A percentile compares a stretch with the other conserved stretches of the same genome.
Conservation (phyloP, 1,140 invertebrate species). For the Lasaia peninsularis region DNA sequence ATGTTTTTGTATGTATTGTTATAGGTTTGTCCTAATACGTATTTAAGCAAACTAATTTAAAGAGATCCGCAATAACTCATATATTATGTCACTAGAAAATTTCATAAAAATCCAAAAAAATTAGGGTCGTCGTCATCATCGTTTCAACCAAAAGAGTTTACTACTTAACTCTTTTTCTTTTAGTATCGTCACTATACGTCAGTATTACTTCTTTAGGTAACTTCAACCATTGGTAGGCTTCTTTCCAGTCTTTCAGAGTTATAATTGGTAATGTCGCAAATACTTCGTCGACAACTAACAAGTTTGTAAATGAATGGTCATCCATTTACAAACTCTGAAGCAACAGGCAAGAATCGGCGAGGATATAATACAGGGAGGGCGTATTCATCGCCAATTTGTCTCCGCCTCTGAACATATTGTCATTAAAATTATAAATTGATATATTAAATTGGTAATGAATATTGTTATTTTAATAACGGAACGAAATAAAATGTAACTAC, state of each 20-base stretch:
- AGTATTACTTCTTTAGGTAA: constrained; percentile 6
- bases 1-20: too few species aligned
- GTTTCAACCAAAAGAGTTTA: neutral
- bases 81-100: too few species aligned
- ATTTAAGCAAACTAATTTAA: too few species aligned
- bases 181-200: neutral
- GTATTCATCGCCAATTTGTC: too few species aligned
- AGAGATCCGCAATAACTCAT: too few species aligned
- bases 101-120: neutral
- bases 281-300: neutral
- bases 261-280: neutral
- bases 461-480: too few species aligned
- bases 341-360: neutral
- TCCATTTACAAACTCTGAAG: constrained; percentile 2
- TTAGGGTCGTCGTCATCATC: neutral
- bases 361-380: neutral
- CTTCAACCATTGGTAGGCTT: neutral
- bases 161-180: neutral
- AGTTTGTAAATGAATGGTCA: too few species aligned
- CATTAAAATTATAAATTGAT: too few species aligned
- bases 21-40: too few species aligned
- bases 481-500: too few species aligned
- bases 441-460: too few species aligned
- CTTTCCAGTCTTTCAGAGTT: constrained; percentile 2
- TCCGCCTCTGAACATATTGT: too few species aligned